Base-by-base conservation (phyloP, 2,888 invertebrate genomes). In the Drosophila infuscata region DNA sequence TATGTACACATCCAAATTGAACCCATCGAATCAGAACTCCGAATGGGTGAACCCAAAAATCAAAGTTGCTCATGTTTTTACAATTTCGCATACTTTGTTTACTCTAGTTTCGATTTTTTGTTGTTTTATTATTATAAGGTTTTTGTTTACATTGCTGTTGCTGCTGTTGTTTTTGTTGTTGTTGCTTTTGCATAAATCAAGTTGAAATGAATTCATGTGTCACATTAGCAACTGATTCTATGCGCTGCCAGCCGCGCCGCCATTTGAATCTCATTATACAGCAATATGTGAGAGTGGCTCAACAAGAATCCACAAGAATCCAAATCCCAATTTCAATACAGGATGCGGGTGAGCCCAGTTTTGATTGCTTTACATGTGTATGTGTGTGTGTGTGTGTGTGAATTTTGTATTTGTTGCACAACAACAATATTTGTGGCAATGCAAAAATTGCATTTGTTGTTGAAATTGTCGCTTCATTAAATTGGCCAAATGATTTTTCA, bases 61-160 rank as follows among this genome's bases (percentile, higher is more conserved):
- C 76, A 76, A 76, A 79, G 76, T 70, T 82, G 54, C 53, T 56
- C 72, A 75, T 60, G 49, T 69, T 74, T 65, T 64, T 29, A 62
- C 63, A 72, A 54, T 83, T 82, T 76, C 59, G 80, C 82, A 83
- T 78, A 83, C 84, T 87, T 83, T 84, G 84, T 84, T 84, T 84
- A 84, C 84, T 76, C 76, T 74, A 32, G 67, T 30, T 56, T 51
- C 71, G 61, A 58, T 43, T 73, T 70, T 8, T 52, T 43, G 30
- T 59, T 70, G 51, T 66, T 52, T 74, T 62, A 41, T 58, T 80
- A 54, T 60, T 69, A 56, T 60, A 65, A 38, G 32, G 41, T 49
- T 38, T 25, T 29, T 48, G 69, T 58, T 30, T 46, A 46, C 15
- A 15, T n/a, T 41, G n/a, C 38, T 32, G 6, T 32, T 41, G 41